Evolutionary conservation across 2,113 vertebrate species (phyloP), one percentile per base, ranked within the genome.

Genomic region (Thunnus thynnus): DNA sequence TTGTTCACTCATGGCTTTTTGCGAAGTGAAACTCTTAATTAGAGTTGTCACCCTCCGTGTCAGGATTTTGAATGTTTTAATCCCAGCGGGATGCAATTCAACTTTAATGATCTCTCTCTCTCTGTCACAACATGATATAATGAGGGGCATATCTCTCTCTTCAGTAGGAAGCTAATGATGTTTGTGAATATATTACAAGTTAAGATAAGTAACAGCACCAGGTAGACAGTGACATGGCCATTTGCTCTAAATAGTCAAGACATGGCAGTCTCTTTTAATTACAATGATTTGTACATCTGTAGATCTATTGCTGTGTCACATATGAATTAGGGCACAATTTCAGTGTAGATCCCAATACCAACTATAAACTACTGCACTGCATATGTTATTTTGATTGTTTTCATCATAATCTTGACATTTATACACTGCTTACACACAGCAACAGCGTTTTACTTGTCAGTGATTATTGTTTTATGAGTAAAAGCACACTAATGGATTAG

Each of bases 21-120:
- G 20, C 11, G 3, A 17, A 57, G 47, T 51, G 54, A 64, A 86
- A 68, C 25, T 64, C 44, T 84, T 83, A 82, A 87, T 91, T 87
- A 74, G 14, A 84, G 36, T 74, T 79, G 69, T 83, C 82, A 76
- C 70, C 46, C 48, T 66, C 72, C 62, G 61, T 65, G 60, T 78
- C 61, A 44, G 47, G 41, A n/a, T 61, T 48, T 58, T 71, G 68
- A 64, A 73, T 57, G 46, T 82, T 86, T 71, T 74, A 71, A 81
- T 88, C 80, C 68, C 54, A 51, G 68, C 57, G 46, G 76, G 72
- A 60, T 50, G 46, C 73, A 78, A n/a, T 61, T 81, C 64, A 66
- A 20, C 81, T 70, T 62, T 89, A 91, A 89, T 87, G 72, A 88
- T 80, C 84, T 62, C 61, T 46, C 32, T 41, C 65, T 66, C 55